A percentile compares a stretch with the other conserved stretches of the same genome.
phyloP scores from a whole-genome alignment of 2,888 invertebrate species.

The Capitulum mitella region DNA sequence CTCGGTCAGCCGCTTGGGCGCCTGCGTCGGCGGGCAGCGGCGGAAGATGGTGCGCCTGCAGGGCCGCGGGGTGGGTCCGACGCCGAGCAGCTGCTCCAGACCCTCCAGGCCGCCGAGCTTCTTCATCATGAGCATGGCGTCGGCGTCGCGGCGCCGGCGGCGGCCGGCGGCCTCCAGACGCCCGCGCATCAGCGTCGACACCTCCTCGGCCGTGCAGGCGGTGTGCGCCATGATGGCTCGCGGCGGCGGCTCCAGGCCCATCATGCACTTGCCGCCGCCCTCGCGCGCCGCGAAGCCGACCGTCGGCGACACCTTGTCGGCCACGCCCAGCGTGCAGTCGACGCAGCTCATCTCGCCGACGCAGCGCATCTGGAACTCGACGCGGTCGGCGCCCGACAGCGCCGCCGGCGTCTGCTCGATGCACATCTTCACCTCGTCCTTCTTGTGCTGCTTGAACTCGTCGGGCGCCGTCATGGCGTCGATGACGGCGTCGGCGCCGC shows the following conservation, averaged over 20 bases:
- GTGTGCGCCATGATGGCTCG: background rate
- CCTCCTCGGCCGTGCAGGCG: background rate
- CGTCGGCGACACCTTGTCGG: background rate
- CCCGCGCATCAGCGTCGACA: background rate
- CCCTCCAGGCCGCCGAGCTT: background rate
- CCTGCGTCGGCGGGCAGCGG: background rate
- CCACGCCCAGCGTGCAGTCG: background rate
- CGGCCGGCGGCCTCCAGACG: background rate
- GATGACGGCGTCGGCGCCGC: background rate
- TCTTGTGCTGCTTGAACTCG: background rate
- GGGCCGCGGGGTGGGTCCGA: background rate
- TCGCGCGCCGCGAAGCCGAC: background rate
- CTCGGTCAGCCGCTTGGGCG: background rate
- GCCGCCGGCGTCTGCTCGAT: background rate
- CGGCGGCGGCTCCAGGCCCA: background rate
- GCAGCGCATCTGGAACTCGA: background rate
- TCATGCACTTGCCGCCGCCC: background rate
- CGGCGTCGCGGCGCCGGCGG: slow-evolving; percentile 1
- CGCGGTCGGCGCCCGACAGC: background rate
- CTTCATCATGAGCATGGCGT: background rate
- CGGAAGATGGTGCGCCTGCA: background rate
- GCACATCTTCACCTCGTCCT: background rate
- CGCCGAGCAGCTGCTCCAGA: background rate
- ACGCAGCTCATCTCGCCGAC: background rate
- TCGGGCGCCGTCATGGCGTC: slow-evolving; percentile 1